A percentile compares a stretch with the other conserved stretches of the same genome.
Evolutionary conservation across 2,113 vertebrate genomes (phyloP).

Genomic region (Heterocephalus glaber): DNA sequence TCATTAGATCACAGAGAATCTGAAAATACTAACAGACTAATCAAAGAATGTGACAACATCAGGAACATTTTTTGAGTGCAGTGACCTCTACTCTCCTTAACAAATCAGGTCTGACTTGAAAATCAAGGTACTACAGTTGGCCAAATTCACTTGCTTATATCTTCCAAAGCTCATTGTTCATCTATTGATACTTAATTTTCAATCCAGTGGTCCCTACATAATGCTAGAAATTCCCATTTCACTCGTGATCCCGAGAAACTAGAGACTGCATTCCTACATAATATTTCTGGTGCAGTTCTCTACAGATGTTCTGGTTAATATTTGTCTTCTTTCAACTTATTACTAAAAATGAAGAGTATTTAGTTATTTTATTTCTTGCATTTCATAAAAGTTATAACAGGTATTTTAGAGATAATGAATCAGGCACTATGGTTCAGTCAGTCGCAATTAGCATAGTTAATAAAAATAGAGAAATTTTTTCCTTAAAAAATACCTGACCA

Average conservation of each 20-base stretch:
- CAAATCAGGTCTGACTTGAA: neutral
- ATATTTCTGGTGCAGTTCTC: neutral
- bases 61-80: neutral
- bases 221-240: neutral
- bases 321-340: neutral
- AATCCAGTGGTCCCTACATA: neutral
- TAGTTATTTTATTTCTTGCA: neutral
- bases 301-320: neutral
- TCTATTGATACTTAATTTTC: neutral
- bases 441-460: neutral
- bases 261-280: neutral
- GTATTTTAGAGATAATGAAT: neutral
- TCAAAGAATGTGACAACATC: neutral
- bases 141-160: neutral
- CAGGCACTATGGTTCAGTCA: neutral
- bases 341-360: neutral
- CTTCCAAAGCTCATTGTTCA: neutral
- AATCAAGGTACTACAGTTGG: neutral
- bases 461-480: neutral
- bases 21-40: neutral
- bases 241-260: neutral
- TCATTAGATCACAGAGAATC: neutral
- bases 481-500: neutral
- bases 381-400: neutral
- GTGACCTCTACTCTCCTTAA: neutral